Conservation (phyloP, 2,797 vertebrate species). For the Epinephelus coioides region DNA sequence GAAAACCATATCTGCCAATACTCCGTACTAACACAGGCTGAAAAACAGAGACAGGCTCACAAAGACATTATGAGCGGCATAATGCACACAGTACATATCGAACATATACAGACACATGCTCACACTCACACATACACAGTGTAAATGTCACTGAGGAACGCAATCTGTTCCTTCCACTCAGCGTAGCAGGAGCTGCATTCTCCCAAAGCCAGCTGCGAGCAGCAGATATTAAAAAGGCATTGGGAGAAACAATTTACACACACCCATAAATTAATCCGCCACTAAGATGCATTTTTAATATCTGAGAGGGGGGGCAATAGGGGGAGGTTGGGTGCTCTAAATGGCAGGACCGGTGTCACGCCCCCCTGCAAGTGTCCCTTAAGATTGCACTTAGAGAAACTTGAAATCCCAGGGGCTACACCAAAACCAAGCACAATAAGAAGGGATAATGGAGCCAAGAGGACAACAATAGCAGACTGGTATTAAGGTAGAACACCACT, state of each 20-base stretch:
- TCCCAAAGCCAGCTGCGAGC: conserved; percentile 57
- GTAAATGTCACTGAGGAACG: conserved; percentile 65
- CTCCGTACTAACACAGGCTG: background rate
- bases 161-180: conserved; percentile 48
- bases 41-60: background rate
- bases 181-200: conserved; percentile 26
- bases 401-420: background rate
- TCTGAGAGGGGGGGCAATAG: background rate
- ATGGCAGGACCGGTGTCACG: background rate
- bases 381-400: background rate
- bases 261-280: conserved; percentile 41
- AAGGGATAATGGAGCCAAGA: background rate
- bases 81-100: background rate
- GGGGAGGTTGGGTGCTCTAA: background rate
- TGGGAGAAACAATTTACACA: conserved; percentile 53
- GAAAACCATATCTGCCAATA: too few species aligned
- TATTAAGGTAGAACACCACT: background rate
- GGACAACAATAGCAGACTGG: conserved; percentile 1
- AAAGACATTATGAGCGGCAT: background rate
- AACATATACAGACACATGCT: background rate
- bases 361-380: background rate
- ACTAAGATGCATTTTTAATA: conserved; percentile 39
- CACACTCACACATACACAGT: background rate
- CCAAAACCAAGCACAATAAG: background rate
- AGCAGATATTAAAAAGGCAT: conserved; percentile 48